phyloP scores from a whole-genome alignment of 2,113 vertebrate genomes.

The Microtus montanus region DNA sequence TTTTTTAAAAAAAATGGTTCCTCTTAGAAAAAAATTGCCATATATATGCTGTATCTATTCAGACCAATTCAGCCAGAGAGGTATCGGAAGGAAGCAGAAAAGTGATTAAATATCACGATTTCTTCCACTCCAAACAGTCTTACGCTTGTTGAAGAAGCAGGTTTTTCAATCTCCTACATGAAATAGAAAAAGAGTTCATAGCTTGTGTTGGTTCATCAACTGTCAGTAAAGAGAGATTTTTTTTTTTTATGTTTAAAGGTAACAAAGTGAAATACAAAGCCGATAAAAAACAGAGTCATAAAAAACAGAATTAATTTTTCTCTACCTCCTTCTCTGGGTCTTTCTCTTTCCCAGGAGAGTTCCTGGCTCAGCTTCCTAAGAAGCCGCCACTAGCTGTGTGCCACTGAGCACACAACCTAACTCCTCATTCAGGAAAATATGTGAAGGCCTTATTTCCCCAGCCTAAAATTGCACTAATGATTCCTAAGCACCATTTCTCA shows the following conservation, averaged over 20 bases:
- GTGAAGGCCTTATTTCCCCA: slow-evolving; percentile 1
- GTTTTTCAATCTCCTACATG: slow-evolving; percentile 13
- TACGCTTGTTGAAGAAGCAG: slow-evolving; percentile 11
- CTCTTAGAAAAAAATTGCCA: slow-evolving; percentile 47
- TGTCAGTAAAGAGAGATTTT: slow-evolving; percentile 38
- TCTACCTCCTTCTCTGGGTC: not conserved
- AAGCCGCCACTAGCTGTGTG: not conserved
- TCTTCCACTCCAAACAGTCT: slow-evolving; percentile 22
- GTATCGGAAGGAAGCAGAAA: not conserved
- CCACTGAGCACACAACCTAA: not conserved
- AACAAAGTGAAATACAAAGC: slow-evolving; percentile 16
- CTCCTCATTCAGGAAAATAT: not conserved
- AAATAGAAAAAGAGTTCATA: slow-evolving; percentile 15
- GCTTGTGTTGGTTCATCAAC: slow-evolving; percentile 19
- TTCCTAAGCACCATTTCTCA: not conserved
- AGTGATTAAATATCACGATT: not conserved
- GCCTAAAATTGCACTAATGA: not conserved
- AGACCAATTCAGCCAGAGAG: not conserved
- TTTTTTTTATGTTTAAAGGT: slow-evolving; percentile 6
- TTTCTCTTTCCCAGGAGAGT: not conserved
- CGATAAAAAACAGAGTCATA: not conserved
- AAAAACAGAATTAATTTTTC: not conserved
- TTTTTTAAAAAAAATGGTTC: not conserved
- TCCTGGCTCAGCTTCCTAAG: not conserved
- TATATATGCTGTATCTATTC: not conserved